Base-by-base conservation (phyloP, 2,113 vertebrate genomes). In the Emydura subglobosa region DNA sequence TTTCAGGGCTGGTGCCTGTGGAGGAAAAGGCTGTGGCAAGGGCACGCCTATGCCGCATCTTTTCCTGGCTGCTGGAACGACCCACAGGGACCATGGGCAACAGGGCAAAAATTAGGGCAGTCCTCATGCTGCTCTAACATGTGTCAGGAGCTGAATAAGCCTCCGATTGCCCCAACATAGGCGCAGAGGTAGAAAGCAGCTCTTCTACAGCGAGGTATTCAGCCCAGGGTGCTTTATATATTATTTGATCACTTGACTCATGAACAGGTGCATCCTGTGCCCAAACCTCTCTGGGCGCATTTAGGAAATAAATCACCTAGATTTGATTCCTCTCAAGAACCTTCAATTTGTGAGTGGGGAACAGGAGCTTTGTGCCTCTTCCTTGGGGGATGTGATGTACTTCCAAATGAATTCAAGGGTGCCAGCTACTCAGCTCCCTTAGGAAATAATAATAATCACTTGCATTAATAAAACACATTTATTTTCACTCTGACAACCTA, bases 371-470 rank as follows among this genome's bases (percentile, higher is more conserved):
- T 31, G 19, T n/a, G 29, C 92, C 59, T n/a, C 29, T 85, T 95
- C 88, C 95, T 90, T 83, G 82, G 88, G 88, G 95, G 91, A 95
- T 95, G 83, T 96, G 95, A 94, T 96, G 95, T 96, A 88, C 93
- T 96, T 96, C 95, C 96, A 97, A 65, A 21, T 1, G 6, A 2
- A 34, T n/a, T 22, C 2, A 13, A 90, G 86, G 65, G 87, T 95
- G 92, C 94, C 97, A 96, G 95, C 50, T 79, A 83, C 91, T 94
- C 47, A 86, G 31, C 88, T 93, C 94, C 92, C 0, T 85, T 91
- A 86, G 68, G 86, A 91, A 95, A 84, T n/a, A 82, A 82, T 79
- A 88, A 8, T 59, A 27, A 5, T 0, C 10, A 39, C 10, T 0
- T 0, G 4, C 31, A 0, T 88, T 82, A 85, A 86, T 54, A 11